Evolutionary conservation across 2,888 invertebrate genomes (phyloP).

Genomic region (Rhorus exstirpatorius): DNA sequence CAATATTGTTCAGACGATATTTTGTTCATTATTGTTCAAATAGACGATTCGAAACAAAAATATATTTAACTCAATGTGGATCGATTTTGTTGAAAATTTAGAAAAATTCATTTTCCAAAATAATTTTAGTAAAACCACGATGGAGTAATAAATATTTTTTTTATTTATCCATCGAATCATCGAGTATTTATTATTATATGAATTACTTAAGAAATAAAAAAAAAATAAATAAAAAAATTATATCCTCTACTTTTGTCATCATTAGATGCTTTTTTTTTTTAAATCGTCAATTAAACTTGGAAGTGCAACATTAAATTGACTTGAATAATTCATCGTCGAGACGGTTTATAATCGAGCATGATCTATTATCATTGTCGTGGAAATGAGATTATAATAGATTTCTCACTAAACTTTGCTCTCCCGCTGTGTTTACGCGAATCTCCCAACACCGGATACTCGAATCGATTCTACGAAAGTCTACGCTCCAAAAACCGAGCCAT

Average conservation of each 20-base stretch:
- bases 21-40: too few species aligned
- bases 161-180: too few species aligned
- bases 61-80: too few species aligned
- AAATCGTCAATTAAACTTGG: neutral
- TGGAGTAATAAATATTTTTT: too few species aligned
- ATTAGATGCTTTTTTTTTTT: neutral
- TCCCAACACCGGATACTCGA: constrained; percentile 46
- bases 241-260: neutral
- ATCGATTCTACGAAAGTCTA: constrained; percentile 64
- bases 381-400: constrained; percentile 35
- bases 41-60: too few species aligned
- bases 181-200: too few species aligned
- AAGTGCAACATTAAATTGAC: neutral
- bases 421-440: constrained; percentile 24
- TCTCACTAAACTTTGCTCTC: constrained; percentile 22
- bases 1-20: too few species aligned
- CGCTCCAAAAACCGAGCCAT: constrained; percentile 45
- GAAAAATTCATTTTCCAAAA: too few species aligned
- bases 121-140: too few species aligned
- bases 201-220: too few species aligned
- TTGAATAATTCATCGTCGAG: neutral
- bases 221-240: too few species aligned
- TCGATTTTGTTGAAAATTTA: too few species aligned
- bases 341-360: constrained; percentile 13
- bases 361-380: constrained; percentile 13